Percentiles rank a stretch among this genome's conserved stretches.
These are phyloP conservation scores for Lethenteron reissneri DNA, from an alignment of 2,113 vertebrate species.

Conservation along the genomic window DNA sequence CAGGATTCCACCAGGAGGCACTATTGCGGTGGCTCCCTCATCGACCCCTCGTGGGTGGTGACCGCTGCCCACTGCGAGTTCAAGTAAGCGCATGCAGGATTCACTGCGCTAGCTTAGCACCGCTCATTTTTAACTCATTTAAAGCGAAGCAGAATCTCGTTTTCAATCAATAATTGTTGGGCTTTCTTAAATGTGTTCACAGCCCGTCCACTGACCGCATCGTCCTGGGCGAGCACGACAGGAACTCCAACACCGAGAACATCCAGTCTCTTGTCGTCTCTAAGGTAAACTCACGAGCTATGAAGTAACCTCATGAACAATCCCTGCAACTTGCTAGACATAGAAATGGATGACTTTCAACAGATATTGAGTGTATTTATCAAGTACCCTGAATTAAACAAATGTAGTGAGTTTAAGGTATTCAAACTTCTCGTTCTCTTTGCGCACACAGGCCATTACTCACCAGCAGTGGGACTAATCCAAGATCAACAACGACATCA, in stretches of 20 bases:
- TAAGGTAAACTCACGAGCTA: slow-evolving; percentile 20
- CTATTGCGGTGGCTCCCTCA: no score
- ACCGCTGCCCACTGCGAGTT: no score
- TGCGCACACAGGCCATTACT: not conserved
- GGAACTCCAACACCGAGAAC: slow-evolving; percentile 16
- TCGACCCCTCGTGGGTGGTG: no score
- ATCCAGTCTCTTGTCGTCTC: slow-evolving; percentile 30
- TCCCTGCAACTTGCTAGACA: not conserved
- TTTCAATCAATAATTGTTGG: no score
- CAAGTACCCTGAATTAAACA: not conserved
- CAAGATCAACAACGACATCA: slow-evolving; percentile 3
- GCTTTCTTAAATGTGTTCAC: no score
- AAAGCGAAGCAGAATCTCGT: no score
- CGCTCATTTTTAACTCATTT: no score
- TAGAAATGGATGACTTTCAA: not conserved
- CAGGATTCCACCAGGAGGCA: no score
- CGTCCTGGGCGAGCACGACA: slow-evolving; percentile 45
- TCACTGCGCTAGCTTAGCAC: no score
- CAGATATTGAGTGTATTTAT: not conserved
- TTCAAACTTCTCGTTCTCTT: not conserved
- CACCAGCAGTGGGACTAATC: not conserved
- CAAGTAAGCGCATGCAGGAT: no score
- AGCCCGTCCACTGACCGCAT: slow-evolving; percentile 22
- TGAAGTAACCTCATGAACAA: not conserved
- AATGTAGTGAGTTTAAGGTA: not conserved